These are phyloP conservation scores for Catalaphyllia jardinei DNA, from an alignment of 64 coral and sea anemone genomes.

Conservation along the genomic window DNA sequence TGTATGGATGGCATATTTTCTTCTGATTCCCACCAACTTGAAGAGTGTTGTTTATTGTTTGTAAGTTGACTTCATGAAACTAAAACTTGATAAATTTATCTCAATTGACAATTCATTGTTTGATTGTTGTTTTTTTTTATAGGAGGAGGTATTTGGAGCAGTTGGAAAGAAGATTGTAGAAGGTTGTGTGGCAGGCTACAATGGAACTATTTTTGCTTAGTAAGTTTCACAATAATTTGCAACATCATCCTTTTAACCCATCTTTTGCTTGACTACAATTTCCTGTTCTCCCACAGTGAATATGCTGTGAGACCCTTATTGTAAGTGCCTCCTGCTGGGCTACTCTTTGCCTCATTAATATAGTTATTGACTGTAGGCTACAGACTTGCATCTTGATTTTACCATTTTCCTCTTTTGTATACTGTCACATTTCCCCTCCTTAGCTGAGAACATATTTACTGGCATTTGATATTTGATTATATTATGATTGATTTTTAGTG, in stretches of 20 bases:
- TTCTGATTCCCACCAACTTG: too few relatives aligned
- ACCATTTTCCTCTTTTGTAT: neutral
- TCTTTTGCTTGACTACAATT: neutral
- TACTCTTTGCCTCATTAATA: neutral
- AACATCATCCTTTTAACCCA: neutral
- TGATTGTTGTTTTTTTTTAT: neutral
- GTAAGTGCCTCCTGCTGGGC: neutral
- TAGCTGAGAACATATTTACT: neutral
- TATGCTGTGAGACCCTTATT: neutral
- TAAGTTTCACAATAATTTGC: slow-evolving; percentile 35
- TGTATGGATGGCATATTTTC: too few relatives aligned
- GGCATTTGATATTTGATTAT: neutral
- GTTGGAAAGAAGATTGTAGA: slow-evolving; percentile 98
- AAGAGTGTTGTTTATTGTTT: too few relatives aligned
- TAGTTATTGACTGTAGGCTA: neutral
- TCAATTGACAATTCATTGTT: neutral
- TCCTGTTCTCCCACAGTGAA: neutral
- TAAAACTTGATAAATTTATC: too few relatives aligned
- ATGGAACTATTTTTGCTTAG: slow-evolving; percentile 99
- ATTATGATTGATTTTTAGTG: slow-evolving; percentile 58
- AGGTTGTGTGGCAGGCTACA: slow-evolving; percentile 93
- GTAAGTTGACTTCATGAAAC: too few relatives aligned
- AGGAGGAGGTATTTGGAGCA: slow-evolving; percentile 98
- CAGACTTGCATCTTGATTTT: neutral
- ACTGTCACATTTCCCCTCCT: neutral